These are phyloP conservation scores for Cynopterus brachyotis DNA, from an alignment of 2,113 vertebrate species.

Conservation along the genomic window DNA sequence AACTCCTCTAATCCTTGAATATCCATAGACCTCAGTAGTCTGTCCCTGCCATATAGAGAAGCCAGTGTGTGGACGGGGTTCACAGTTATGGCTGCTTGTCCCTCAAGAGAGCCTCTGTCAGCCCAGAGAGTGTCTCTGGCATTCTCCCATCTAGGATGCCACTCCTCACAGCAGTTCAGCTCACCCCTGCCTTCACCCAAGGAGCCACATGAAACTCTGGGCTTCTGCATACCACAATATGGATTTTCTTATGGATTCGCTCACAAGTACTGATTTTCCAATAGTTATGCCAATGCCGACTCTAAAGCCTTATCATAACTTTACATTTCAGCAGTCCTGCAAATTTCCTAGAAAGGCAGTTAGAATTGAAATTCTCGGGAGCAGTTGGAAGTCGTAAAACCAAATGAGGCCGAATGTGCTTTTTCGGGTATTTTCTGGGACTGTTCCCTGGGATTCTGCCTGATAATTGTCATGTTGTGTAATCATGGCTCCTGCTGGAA, in stretches of 20 bases:
- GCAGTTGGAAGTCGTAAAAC: slow-evolving; percentile 8
- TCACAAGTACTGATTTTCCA: neutral
- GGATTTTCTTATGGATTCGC: neutral
- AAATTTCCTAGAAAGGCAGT: neutral
- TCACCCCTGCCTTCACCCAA: neutral
- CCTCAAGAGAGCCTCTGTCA: neutral
- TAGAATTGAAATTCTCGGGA: slow-evolving; percentile 8
- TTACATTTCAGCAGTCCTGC: neutral
- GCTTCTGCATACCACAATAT: neutral
- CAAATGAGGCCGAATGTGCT: neutral
- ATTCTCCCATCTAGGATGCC: neutral
- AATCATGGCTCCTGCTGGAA: neutral
- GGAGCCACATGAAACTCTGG: neutral
- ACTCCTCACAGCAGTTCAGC: neutral
- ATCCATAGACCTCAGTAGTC: neutral
- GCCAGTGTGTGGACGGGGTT: fast-evolving
- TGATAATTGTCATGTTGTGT: neutral
- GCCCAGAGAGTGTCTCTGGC: fast-evolving
- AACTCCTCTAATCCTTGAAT: neutral
- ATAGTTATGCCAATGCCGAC: neutral
- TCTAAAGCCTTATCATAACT: neutral
- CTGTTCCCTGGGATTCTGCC: neutral
- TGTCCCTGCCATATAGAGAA: neutral
- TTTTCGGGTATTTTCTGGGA: neutral
- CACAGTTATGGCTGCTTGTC: neutral